phyloP scores from a whole-genome alignment of 2,888 invertebrate genomes.

The Leptinotarsa haldemani region DNA sequence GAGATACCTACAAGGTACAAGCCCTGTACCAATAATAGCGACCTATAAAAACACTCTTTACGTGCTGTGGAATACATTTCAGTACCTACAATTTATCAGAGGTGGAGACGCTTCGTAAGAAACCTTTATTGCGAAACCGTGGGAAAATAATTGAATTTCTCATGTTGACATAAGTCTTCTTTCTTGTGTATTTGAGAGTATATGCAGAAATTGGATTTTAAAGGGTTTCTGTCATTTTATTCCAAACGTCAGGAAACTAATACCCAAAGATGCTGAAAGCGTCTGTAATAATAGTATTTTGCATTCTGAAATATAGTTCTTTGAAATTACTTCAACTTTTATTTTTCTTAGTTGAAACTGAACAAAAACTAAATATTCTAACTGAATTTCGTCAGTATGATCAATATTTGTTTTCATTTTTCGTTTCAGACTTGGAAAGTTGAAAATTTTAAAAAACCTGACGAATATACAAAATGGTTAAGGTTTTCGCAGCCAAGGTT shows the following conservation, averaged over 20 bases:
- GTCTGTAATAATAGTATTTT: background rate
- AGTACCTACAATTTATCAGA: slow-evolving; percentile 8
- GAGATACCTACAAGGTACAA: background rate
- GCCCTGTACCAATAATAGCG: slow-evolving; percentile 19
- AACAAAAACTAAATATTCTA: too few species aligned
- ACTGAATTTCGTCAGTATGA: too few species aligned
- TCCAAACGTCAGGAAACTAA: background rate
- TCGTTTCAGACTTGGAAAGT: too few species aligned
- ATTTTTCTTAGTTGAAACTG: too few species aligned
- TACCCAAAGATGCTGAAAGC: background rate
- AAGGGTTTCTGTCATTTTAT: background rate
- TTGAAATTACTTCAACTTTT: too few species aligned
- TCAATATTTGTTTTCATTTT: too few species aligned
- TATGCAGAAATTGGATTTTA: background rate
- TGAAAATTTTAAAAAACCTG: too few species aligned
- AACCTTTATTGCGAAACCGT: slow-evolving; percentile 23
- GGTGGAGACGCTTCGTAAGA: background rate
- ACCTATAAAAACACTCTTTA: slow-evolving; percentile 4
- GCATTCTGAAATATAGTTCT: too few species aligned
- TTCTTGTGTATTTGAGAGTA: background rate
- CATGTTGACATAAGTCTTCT: slow-evolving; percentile 7
- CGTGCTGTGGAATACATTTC: slow-evolving; percentile 23
- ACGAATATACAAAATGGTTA: too few species aligned
- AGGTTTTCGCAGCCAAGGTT: too few species aligned
- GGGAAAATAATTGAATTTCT: slow-evolving; percentile 23